A percentile compares a stretch with the other conserved stretches of the same genome.
These are phyloP conservation scores for Varanus salvator DNA, from an alignment of 2,113 vertebrate species.

Conservation along the genomic window DNA sequence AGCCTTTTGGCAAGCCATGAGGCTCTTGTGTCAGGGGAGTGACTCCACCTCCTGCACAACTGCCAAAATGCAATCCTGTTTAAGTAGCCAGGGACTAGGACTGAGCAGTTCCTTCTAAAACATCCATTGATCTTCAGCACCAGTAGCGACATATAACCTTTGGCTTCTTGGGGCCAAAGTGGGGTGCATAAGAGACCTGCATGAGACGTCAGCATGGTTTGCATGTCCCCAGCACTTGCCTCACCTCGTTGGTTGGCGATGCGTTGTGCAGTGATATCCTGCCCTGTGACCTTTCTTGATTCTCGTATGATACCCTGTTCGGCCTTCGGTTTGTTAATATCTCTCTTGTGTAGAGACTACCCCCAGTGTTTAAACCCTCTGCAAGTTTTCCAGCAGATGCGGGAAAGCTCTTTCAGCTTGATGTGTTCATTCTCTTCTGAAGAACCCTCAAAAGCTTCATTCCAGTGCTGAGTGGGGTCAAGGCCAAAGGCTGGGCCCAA, in stretches of 20 bases:
- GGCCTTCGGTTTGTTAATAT: no score
- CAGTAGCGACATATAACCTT: constrained; percentile 40
- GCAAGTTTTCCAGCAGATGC: no score
- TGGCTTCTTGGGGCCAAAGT: constrained; percentile 7
- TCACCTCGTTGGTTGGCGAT: not conserved
- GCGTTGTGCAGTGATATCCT: no score
- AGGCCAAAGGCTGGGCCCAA: no score
- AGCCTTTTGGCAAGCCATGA: constrained; percentile 37
- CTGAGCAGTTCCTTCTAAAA: constrained; percentile 38
- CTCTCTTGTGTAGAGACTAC: no score
- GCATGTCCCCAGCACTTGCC: not conserved
- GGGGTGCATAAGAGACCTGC: not conserved
- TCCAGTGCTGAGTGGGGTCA: no score
- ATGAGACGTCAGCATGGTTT: not conserved
- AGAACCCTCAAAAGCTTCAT: no score
- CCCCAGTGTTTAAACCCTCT: no score
- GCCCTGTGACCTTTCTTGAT: no score
- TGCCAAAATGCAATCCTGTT: constrained; percentile 67
- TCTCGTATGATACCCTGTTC: no score
- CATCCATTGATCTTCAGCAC: constrained; percentile 30
- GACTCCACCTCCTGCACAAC: constrained; percentile 9
- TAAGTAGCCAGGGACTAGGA: constrained; percentile 49
- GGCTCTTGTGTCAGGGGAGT: constrained; percentile 43
- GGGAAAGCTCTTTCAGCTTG: no score
- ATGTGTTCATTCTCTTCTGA: no score